Evolutionary conservation across 2,113 vertebrate genomes (phyloP).

Genomic region (Pyxicephalus adspersus): DNA sequence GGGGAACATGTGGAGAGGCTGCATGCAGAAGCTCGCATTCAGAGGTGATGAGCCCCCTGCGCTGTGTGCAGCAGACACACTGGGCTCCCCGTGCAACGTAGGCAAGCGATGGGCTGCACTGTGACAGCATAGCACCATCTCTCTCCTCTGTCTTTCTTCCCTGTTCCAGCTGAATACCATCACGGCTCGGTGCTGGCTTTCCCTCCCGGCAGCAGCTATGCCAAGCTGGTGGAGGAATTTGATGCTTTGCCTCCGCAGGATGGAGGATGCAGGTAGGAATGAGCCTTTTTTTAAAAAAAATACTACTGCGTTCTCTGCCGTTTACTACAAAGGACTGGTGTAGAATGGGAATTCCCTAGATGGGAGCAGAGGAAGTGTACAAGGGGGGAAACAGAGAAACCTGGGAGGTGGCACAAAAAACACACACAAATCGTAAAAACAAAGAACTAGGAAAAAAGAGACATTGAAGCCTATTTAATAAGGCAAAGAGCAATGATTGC

Average conservation of each 20-base stretch:
- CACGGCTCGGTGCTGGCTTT: slow-evolving; percentile 14
- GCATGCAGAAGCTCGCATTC: slow-evolving; percentile 20
- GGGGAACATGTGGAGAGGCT: slow-evolving; percentile 35
- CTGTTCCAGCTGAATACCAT: slow-evolving; percentile 28
- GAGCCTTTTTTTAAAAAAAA: neutral
- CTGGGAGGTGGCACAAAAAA: neutral
- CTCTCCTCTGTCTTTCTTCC: neutral
- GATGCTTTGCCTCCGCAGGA: slow-evolving; percentile 68
- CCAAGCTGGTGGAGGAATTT: slow-evolving; percentile 69
- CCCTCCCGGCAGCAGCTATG: slow-evolving; percentile 58
- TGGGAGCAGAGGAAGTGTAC: slow-evolving; percentile 1
- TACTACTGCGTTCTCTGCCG: neutral
- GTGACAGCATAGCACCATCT: slow-evolving; percentile 32
- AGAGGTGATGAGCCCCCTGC: slow-evolving; percentile 32
- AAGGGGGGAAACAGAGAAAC: no score
- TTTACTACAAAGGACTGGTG: slow-evolving; percentile 7
- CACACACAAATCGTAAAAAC: slow-evolving; percentile 26
- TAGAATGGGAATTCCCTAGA: slow-evolving; percentile 8
- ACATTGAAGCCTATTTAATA: no score
- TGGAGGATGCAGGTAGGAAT: slow-evolving; percentile 68
- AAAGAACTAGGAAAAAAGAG: slow-evolving; percentile 16
- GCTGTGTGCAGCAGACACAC: slow-evolving; percentile 27
- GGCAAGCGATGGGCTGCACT: slow-evolving; percentile 21
- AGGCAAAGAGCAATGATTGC: no score
- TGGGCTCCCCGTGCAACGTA: slow-evolving; percentile 25